These are phyloP conservation scores for Neodiprion lecontei DNA, from an alignment of 1,140 invertebrate genomes.

Conservation along the genomic window DNA sequence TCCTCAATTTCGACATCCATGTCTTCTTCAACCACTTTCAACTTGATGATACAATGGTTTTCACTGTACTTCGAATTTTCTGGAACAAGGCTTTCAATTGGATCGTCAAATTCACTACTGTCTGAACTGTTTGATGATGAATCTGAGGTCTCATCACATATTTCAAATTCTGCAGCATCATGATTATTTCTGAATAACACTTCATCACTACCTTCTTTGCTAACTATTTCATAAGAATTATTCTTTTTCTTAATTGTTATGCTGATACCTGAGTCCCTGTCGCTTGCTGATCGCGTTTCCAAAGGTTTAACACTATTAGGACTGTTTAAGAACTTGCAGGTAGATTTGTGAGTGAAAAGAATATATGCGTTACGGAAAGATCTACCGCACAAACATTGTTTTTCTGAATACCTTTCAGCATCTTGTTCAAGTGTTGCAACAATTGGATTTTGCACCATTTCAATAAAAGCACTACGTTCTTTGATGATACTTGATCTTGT, in stretches of 20 bases:
- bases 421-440: conserved; percentile 9
- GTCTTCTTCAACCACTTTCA: conserved; percentile 43
- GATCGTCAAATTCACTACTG: background rate
- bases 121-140: conserved; percentile 28
- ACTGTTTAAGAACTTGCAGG: conserved; percentile 32
- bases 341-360: conserved; percentile 43
- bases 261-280: conserved; percentile 51
- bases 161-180: background rate
- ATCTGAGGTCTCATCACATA: conserved; percentile 5
- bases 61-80: conserved; percentile 37
- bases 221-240: conserved; percentile 56
- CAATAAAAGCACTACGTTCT: background rate
- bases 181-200: conserved; percentile 22
- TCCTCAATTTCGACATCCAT: conserved; percentile 43
- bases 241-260: conserved; percentile 60
- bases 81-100: conserved; percentile 17
- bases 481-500: background rate
- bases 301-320: conserved; percentile 4
- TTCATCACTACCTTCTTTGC: conserved; percentile 37
- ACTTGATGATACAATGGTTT: conserved; percentile 43
- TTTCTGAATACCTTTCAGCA: conserved; percentile 19
- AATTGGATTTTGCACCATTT: background rate
- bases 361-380: conserved; percentile 49
- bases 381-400: conserved; percentile 46
- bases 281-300: conserved; percentile 37